phyloP scores from a whole-genome alignment of 2,888 invertebrate genomes.

The Megastigmus dorsalis region DNA sequence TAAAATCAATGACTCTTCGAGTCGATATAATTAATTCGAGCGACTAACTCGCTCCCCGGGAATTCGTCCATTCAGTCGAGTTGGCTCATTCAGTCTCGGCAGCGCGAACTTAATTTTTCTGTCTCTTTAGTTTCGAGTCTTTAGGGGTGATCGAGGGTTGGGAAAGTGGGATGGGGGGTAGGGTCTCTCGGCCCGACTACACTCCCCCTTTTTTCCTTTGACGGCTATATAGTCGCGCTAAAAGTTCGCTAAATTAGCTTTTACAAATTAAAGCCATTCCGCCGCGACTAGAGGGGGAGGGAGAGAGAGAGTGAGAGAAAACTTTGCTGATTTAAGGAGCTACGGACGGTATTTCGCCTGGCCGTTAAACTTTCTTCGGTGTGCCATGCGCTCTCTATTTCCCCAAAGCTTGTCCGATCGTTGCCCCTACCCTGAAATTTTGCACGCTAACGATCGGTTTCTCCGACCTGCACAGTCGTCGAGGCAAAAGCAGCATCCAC shows the following conservation, averaged over 20 bases:
- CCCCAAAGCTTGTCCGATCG: conserved; percentile 10
- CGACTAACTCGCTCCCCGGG: no score
- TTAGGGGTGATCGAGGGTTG: conserved; percentile 27
- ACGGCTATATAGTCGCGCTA: conserved; percentile 58
- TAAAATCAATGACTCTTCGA: no score
- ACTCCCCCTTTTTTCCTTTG: conserved; percentile 21
- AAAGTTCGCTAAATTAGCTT: conserved; percentile 72
- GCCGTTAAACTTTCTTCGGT: conserved; percentile 38
- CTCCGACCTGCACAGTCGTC: neutral
- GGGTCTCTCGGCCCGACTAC: neutral
- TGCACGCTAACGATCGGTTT: conserved; percentile 35
- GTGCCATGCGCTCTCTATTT: conserved; percentile 8
- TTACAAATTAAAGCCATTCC: conserved; percentile 70
- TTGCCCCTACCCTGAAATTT: conserved; percentile 17
- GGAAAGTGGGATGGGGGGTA: no score
- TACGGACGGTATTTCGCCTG: conserved; percentile 32
- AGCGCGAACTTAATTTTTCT: neutral
- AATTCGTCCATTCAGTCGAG: no score
- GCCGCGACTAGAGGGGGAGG: conserved; percentile 20
- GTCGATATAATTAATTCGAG: no score
- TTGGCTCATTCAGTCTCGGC: neutral
- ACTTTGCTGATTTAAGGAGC: conserved; percentile 51
- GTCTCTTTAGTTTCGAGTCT: conserved; percentile 9
- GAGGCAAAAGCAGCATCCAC: conserved; percentile 6
- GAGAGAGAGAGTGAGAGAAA: conserved; percentile 21